Base-by-base conservation (phyloP, 2,797 vertebrate genomes). In the Sciurus carolinensis region DNA sequence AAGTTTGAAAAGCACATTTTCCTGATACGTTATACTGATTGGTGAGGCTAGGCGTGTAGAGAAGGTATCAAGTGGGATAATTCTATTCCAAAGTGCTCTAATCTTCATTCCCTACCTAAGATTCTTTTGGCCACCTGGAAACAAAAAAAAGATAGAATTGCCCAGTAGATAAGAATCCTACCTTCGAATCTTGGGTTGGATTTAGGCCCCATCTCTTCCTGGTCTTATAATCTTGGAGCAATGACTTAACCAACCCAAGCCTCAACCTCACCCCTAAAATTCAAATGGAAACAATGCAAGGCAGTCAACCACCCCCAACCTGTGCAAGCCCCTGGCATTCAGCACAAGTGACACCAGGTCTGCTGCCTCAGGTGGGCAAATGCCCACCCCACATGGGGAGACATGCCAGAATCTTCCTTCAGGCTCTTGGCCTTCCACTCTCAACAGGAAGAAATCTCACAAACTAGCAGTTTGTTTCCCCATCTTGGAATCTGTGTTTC, bases 401-500 rank as follows among this genome's bases (percentile, higher is more conserved):
- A 42, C 47, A 7, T 20, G 7, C 13, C 28, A 15, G 9, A 76
- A 72, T 36, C 73, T 82, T 85, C 33, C 83, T 94, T 69, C 66
- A 72, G 30, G 24, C 33, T 87, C 39, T 44, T n/a, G 47, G 47
- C 18, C 39, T 85, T 91, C 7, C 6, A 26, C 52, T 67, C 24
- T 79, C 42, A 84, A 22, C 24, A 82, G n/a, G 30, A 95, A 85
- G 62, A 93, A 90, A 42, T 33, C 50, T 4, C 24, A 52, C 18
- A 1, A 62, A 42, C 52, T 20, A 52, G 42, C 0, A 13, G 14
- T 54, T 92, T 82, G 36, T 22, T 75, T 86, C 26, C 18, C 26
- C 82, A 15, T 92, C 39, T 83, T 94, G 42, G 47, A 86, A 93
- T 91, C 28, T 67, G n/a, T 80, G 66, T 93, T 94, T 91, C 72